Conservation (phyloP, 2,113 vertebrate species). For the Salvelinus namaycush region DNA sequence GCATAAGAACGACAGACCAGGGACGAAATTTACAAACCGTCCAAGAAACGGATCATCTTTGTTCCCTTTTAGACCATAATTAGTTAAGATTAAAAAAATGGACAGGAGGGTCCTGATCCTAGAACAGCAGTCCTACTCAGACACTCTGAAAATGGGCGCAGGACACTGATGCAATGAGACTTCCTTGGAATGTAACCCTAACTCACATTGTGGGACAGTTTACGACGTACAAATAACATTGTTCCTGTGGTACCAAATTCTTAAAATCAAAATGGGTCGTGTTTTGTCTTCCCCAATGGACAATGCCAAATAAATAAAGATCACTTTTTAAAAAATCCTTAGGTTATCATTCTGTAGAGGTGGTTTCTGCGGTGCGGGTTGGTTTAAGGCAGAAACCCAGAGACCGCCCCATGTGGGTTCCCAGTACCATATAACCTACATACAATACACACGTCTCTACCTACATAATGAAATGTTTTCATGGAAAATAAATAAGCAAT, state of each 20-base stretch:
- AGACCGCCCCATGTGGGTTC: slow-evolving; percentile 20
- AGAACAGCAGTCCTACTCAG: too few relatives aligned
- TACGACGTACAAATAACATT: not conserved
- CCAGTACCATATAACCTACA: slow-evolving; percentile 13
- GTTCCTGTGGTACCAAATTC: not conserved
- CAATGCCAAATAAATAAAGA: slow-evolving; percentile 6
- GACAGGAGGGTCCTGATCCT: too few relatives aligned
- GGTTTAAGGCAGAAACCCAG: slow-evolving; percentile 46
- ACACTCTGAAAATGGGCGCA: too few relatives aligned
- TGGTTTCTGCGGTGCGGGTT: slow-evolving; percentile 18
- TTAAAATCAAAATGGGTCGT: not conserved
- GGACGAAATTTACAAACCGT: too few relatives aligned
- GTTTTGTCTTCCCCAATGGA: not conserved
- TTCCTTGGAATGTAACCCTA: not conserved
- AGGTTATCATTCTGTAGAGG: not conserved
- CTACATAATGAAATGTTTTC: slow-evolving; percentile 46
- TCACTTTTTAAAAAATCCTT: slow-evolving; percentile 1
- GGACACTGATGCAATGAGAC: not conserved
- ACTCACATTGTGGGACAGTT: not conserved
- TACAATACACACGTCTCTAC: slow-evolving; percentile 36
- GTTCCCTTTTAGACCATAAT: too few relatives aligned
- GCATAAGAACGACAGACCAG: not conserved
- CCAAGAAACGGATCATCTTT: too few relatives aligned
- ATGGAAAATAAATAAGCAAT: slow-evolving; percentile 70
- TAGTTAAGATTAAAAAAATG: not conserved